These are phyloP conservation scores for Elaphurus davidianus DNA, from an alignment of 2,113 vertebrate genomes.

Conservation along the genomic window DNA sequence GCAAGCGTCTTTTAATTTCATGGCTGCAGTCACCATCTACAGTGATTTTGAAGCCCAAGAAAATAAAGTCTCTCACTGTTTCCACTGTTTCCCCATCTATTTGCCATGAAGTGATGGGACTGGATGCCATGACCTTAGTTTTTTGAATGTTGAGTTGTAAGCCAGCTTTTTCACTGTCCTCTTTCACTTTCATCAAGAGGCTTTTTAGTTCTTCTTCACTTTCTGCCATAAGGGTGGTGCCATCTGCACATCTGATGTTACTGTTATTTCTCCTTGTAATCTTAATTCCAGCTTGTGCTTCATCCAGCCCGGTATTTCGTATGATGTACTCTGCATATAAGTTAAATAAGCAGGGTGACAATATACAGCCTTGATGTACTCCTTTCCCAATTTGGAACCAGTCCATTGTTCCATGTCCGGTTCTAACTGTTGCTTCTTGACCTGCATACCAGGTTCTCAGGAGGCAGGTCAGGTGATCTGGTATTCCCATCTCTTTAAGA, in stretches of 20 bases:
- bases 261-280: not conserved
- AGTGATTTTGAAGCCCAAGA: not conserved
- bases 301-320: not conserved
- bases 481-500: not conserved
- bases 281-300: not conserved
- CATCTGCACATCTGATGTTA: not conserved
- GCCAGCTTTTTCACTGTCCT: not conserved
- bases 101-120: not conserved
- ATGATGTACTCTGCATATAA: not conserved
- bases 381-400: not conserved
- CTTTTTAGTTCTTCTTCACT: not conserved
- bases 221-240: not conserved
- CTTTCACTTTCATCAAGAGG: not conserved
- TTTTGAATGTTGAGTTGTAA: not conserved
- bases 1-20: not conserved
- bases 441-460: not conserved
- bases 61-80: not conserved
- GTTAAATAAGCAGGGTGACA: not conserved
- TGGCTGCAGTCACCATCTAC: not conserved
- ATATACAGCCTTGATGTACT: not conserved
- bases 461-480: not conserved
- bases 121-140: not conserved
- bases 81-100: not conserved
- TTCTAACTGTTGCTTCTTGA: not conserved
- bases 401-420: not conserved